A percentile compares a stretch with the other conserved stretches of the same genome.
Evolutionary conservation across 2,113 vertebrate genomes (phyloP).

Genomic region (Orientallactaga bullata): DNA sequence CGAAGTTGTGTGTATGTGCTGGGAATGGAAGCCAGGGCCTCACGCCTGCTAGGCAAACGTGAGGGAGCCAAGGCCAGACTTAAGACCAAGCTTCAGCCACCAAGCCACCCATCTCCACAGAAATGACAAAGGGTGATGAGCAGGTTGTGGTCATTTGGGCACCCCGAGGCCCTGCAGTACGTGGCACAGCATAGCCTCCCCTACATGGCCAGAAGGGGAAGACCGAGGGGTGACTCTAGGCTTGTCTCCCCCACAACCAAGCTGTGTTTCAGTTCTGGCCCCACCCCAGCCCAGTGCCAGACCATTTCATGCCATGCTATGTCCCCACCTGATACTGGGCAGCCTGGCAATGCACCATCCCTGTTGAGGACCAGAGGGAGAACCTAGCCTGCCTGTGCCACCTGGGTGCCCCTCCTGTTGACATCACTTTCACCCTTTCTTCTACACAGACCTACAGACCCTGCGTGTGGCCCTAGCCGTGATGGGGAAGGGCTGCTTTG

Average conservation of each 20-base stretch:
- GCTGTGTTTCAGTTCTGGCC: neutral
- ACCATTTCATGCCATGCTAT: rapidly evolving
- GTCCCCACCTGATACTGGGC: rapidly evolving
- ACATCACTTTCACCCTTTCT: no score
- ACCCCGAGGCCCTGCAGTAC: neutral
- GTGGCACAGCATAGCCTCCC: neutral
- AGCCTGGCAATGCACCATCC: neutral
- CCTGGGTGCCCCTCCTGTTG: rapidly evolving
- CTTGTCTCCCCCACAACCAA: neutral
- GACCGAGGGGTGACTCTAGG: neutral
- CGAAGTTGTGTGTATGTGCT: neutral
- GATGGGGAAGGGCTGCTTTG: conserved; percentile 89
- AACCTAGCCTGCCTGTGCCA: neutral
- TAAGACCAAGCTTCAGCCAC: rapidly evolving
- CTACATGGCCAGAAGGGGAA: neutral
- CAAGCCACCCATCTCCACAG: neutral
- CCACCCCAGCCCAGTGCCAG: neutral
- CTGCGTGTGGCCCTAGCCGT: conserved; percentile 87
- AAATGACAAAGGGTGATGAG: neutral
- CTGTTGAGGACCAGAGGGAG: rapidly evolving
- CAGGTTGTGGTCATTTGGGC: neutral
- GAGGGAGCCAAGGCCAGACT: no score
- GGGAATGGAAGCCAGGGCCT: neutral
- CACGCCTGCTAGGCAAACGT: neutral
- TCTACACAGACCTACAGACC: conserved; percentile 86